Evolutionary conservation across 2,113 vertebrate species (phyloP), one percentile per base, ranked within the genome.

Genomic region (Neolamprologus toae): DNA sequence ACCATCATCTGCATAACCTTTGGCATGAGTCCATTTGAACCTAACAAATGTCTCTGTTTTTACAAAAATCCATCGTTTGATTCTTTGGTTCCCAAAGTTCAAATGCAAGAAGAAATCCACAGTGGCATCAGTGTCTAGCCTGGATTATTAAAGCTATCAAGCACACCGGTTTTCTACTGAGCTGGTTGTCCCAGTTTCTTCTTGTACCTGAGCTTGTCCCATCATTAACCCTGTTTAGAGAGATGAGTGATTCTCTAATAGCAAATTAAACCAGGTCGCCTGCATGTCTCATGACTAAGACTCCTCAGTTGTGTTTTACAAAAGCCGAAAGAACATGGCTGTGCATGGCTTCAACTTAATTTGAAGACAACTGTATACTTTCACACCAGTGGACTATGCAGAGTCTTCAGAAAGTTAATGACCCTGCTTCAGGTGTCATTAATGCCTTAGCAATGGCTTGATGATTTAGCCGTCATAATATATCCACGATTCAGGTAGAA

Each of bases 361-460:
- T 92, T 95, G 95, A 96, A 95, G 95, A 86, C 19, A 35, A 28
- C 92, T 90, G 90, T 89, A 94, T 95, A 96, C 94, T 93, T 95
- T 90, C 91, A 90, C 92, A 59, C 16, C 12, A 83, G 92, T 94
- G 91, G 94, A 86, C 95, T 96, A 94, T 93, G 53, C 93, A 86
- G 93, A 84, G 81, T 83, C 95, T 96, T 96, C 95, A 96, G 86
- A 35, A 3, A 81, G 13, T 96, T 96, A 96, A 96, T 94, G 91
- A 80, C 82, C 16, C 92, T 12, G 45, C 59, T 57, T 84, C 47
- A 5, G 13, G 89, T 80, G 94, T n/a, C 90, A 95, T 96, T 96
- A 96, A 96, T 90, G 37, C 19, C 45, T 40, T 16, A 73, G 87
- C 88, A 92, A 86, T 81, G 88, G 86, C 83, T 89, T 76, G 35